Evolutionary conservation across 2,888 invertebrate genomes (phyloP).

Genomic region (Drosophila recens): DNA sequence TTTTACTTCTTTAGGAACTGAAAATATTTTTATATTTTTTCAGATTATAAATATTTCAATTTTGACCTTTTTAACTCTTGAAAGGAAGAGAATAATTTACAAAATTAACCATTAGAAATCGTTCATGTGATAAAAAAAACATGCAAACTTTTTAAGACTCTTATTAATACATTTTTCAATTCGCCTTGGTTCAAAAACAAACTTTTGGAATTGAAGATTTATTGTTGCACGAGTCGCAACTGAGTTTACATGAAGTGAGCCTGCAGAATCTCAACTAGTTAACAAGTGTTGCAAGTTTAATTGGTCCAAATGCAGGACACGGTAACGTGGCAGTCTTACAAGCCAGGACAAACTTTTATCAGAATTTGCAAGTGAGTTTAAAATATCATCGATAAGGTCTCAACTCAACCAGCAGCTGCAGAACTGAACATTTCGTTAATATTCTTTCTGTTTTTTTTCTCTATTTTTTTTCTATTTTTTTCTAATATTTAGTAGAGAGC

Average conservation of each 20-base stretch:
- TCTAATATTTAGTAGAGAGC: constrained; percentile 27
- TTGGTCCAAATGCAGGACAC: constrained; percentile 17
- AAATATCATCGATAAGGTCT: constrained; percentile 40
- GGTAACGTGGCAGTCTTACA: constrained; percentile 21
- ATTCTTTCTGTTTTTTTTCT: background rate
- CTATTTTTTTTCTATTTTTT: constrained; percentile 5
- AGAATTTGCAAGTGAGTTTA: constrained; percentile 40
- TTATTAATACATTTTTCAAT: too few species aligned
- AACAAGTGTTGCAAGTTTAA: constrained; percentile 29
- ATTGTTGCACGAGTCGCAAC: background rate
- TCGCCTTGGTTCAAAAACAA: too few species aligned
- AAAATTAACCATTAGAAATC: too few species aligned
- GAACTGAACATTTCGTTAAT: constrained; percentile 13
- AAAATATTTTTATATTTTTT: too few species aligned
- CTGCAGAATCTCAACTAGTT: constrained; percentile 25
- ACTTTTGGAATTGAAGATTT: background rate
- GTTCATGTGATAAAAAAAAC: too few species aligned
- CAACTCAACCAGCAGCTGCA: constrained; percentile 11
- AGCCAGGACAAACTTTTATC: constrained; percentile 35
- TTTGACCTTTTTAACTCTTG: too few species aligned
- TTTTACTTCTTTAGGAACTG: constrained; percentile 13
- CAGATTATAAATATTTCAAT: too few species aligned
- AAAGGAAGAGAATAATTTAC: too few species aligned
- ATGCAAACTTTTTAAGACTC: too few species aligned
- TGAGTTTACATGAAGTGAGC: constrained; percentile 11